A percentile compares a stretch with the other conserved stretches of the same genome.
These are phyloP conservation scores for Parthenolecanium corni DNA, from an alignment of 2,888 invertebrate genomes.

Conservation along the genomic window DNA sequence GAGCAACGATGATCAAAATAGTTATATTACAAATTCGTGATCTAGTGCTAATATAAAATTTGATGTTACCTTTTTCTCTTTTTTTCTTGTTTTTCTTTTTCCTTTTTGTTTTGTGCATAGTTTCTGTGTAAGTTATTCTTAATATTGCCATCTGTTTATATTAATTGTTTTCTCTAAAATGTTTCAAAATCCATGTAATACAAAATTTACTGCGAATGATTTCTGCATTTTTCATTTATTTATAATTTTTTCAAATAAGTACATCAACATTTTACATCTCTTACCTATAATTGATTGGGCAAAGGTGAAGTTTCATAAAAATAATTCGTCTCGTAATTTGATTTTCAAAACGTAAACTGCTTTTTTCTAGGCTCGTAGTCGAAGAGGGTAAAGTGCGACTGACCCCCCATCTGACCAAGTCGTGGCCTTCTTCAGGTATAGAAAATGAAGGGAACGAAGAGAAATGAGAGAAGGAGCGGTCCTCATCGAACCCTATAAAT, in stretches of 20 bases:
- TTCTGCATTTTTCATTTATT: too few relatives aligned
- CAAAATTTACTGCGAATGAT: not conserved
- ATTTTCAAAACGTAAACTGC: too few relatives aligned
- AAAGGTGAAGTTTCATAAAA: too few relatives aligned
- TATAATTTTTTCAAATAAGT: too few relatives aligned
- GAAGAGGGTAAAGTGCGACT: too few relatives aligned
- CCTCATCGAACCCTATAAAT: too few relatives aligned
- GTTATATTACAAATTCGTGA: constrained; percentile 8
- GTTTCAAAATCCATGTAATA: not conserved
- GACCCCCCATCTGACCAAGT: not conserved
- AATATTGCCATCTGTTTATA: constrained; percentile 11
- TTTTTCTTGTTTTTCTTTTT: constrained; percentile 2
- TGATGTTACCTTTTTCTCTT: constrained; percentile 3
- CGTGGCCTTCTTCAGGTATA: not conserved
- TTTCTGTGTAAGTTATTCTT: constrained; percentile 6
- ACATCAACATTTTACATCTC: too few relatives aligned
- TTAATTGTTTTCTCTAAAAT: not conserved
- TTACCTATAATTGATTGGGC: too few relatives aligned
- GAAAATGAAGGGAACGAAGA: not conserved
- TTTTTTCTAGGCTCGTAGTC: too few relatives aligned
- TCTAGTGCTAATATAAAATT: constrained; percentile 12
- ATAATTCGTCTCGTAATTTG: too few relatives aligned
- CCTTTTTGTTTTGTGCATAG: constrained; percentile 5
- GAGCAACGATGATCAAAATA: constrained; percentile 9
- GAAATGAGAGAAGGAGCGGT: too few relatives aligned